Percentiles rank a stretch among this genome's conserved stretches.
Evolutionary conservation across 2,113 vertebrate genomes (phyloP).

Genomic region (Pipa parva): DNA sequence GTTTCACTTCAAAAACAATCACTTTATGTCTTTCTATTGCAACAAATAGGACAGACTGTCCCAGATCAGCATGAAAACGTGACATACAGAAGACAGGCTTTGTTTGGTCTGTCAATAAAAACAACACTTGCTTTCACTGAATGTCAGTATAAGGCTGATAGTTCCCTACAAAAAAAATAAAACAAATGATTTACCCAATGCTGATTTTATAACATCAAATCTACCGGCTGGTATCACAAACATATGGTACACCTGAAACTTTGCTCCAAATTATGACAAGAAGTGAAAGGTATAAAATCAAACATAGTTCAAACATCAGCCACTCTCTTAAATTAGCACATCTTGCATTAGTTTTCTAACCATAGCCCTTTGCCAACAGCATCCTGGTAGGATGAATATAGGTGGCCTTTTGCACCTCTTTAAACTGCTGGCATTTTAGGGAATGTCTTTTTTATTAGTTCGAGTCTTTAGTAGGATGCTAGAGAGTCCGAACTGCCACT

Average conservation of each 20-base stretch:
- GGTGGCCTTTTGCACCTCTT: neutral
- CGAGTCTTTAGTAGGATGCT: conserved; percentile 46
- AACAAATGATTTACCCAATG: neutral
- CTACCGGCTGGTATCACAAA: conserved; percentile 8
- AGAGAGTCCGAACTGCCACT: conserved; percentile 91
- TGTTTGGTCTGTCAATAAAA: neutral
- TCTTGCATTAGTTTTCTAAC: neutral
- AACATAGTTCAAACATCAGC: neutral
- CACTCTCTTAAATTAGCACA: neutral
- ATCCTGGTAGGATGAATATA: neutral
- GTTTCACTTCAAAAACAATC: conserved; percentile 18
- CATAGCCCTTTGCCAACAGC: neutral
- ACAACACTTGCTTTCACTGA: neutral
- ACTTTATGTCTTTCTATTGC: conserved; percentile 33
- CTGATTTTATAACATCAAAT: neutral
- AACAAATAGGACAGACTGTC: conserved; percentile 13
- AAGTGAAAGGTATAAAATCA: conserved; percentile 7
- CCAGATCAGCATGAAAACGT: neutral
- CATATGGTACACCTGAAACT: neutral
- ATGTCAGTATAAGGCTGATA: neutral
- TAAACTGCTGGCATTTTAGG: neutral
- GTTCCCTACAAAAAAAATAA: neutral
- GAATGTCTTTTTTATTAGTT: neutral
- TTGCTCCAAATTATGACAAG: neutral
- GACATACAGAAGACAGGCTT: neutral